A percentile compares a stretch with the other conserved stretches of the same genome.
Evolutionary conservation across 2,888 invertebrate genomes (phyloP).

Genomic region (Caenorhabditis macrosperma): DNA sequence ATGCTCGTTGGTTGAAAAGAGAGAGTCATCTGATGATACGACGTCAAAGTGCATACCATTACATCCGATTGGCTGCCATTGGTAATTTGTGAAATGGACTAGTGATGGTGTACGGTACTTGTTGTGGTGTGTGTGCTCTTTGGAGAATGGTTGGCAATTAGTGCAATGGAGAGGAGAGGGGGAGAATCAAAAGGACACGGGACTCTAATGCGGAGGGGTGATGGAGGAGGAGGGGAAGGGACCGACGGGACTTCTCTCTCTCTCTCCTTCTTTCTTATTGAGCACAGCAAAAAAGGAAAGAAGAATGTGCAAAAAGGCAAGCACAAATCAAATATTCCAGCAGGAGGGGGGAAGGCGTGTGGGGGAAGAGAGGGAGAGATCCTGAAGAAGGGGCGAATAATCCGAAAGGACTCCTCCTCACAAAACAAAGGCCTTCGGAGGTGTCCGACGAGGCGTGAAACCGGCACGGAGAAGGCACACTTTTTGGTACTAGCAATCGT

Average conservation of each 20-base stretch:
- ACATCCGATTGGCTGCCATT: constrained; percentile 25
- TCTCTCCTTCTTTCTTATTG: background rate
- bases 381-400: constrained; percentile 1
- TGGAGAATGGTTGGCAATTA: constrained; percentile 30
- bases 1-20: background rate
- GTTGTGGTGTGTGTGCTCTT: background rate
- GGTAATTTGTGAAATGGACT: constrained; percentile 20
- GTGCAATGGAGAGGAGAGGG: constrained; percentile 8
- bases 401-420: constrained; percentile 29
- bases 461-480: constrained; percentile 1
- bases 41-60: constrained; percentile 43
- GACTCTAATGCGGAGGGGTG: constrained; percentile 21
- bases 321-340: constrained; percentile 56
- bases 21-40: constrained; percentile 4
- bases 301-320: constrained; percentile 39
- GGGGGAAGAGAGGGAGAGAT: background rate
- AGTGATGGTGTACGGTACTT: constrained; percentile 27
- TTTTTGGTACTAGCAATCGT: constrained; percentile 22
- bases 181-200: background rate
- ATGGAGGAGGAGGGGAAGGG: constrained; percentile 4
- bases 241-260: background rate
- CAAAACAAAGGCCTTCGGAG: constrained; percentile 26
- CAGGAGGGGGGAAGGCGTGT: constrained; percentile 6
- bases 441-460: constrained; percentile 40
- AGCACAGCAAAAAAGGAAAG: constrained; percentile 17